Evolutionary conservation across 2,888 invertebrate genomes (phyloP).

Genomic region (Thelaira solivaga): DNA sequence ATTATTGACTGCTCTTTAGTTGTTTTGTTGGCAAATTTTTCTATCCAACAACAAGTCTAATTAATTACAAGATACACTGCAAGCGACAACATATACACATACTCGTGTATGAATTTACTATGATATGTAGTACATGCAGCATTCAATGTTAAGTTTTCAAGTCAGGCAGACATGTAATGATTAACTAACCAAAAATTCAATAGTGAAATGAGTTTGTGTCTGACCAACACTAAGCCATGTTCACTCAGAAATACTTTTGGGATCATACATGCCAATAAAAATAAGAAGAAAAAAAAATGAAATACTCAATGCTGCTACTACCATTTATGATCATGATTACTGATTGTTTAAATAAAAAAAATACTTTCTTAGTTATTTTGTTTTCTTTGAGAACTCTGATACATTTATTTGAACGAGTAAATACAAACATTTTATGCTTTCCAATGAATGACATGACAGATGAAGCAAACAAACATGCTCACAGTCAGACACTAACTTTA

Average conservation of each 20-base stretch:
- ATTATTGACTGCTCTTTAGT: conserved; percentile 13
- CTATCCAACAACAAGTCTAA: conserved; percentile 49
- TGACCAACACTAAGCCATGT: conserved; percentile 19
- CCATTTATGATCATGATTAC: conserved; percentile 74
- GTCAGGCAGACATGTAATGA: conserved; percentile 47
- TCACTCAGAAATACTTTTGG: neutral
- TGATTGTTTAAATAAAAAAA: conserved; percentile 66
- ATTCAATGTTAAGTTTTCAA: conserved; percentile 34
- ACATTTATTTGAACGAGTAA: conserved; percentile 16
- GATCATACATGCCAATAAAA: conserved; percentile 69
- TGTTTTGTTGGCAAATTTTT: conserved; percentile 30
- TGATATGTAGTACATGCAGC: conserved; percentile 3
- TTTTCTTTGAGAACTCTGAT: neutral
- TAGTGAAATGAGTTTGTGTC: conserved; percentile 45
- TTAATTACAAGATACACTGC: conserved; percentile 57
- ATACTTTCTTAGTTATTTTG: conserved; percentile 24
- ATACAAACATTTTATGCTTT: conserved; percentile 52
- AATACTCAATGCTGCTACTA: conserved; percentile 70
- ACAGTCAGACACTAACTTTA: conserved; percentile 68
- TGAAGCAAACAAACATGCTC: conserved; percentile 71
- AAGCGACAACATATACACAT: neutral
- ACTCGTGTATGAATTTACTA: neutral
- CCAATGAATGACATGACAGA: conserved; percentile 73
- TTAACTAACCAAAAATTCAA: conserved; percentile 49
- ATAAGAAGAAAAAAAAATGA: conserved; percentile 2